Conservation (phyloP, 2,888 invertebrate species). For the Hoplodrina blanda region DNA sequence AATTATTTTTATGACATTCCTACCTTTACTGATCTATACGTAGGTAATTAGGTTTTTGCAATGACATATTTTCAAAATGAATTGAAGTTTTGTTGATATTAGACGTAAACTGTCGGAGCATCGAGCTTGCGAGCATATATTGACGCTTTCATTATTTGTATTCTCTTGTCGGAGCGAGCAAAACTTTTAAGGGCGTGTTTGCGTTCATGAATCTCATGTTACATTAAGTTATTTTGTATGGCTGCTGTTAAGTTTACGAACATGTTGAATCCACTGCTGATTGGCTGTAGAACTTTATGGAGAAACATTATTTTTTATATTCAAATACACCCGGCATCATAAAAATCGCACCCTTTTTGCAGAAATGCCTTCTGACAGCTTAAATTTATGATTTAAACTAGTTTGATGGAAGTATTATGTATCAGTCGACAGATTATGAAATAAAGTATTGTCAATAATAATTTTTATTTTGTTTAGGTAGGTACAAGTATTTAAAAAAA, state of each 20-base stretch:
- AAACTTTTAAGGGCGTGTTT: slow-evolving; percentile 21
- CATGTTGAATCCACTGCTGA: slow-evolving; percentile 1
- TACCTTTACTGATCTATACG: too few species aligned
- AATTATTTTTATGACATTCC: too few species aligned
- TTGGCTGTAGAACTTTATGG: slow-evolving; percentile 3
- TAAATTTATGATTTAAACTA: too few species aligned
- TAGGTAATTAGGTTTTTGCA: not conserved
- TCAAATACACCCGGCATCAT: too few species aligned
- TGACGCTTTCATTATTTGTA: slow-evolving; percentile 20
- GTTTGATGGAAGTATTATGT: too few species aligned
- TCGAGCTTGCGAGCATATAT: slow-evolving; percentile 12
- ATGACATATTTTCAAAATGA: not conserved
- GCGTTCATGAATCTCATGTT: slow-evolving; percentile 4
- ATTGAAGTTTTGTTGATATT: slow-evolving; percentile 10
- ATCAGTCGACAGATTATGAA: too few species aligned
- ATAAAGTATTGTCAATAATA: too few species aligned
- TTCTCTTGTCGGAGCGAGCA: not conserved
- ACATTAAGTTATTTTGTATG: slow-evolving; percentile 12
- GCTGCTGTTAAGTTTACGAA: not conserved
- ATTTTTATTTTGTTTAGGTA: too few species aligned
- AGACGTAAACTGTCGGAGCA: not conserved
- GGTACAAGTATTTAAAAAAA: too few species aligned
- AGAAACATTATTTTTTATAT: not conserved
- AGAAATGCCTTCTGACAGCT: too few species aligned
- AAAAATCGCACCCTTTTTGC: too few species aligned